These are phyloP conservation scores for Ypsolopha sequella DNA, from an alignment of 2,888 invertebrate species.

Conservation along the genomic window DNA sequence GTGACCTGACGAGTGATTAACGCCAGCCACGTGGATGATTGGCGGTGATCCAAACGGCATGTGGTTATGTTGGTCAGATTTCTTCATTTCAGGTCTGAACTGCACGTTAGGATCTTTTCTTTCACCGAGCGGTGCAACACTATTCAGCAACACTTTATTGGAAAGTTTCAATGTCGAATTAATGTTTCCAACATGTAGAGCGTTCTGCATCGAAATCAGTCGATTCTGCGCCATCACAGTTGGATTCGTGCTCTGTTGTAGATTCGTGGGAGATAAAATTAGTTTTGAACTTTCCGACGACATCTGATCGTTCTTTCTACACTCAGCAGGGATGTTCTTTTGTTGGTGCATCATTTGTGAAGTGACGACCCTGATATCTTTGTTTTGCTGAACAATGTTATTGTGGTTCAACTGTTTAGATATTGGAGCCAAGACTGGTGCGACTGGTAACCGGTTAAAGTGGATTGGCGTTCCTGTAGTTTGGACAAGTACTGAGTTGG, in stretches of 20 bases:
- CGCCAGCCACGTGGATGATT: conserved; percentile 47
- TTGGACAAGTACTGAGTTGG: conserved; percentile 58
- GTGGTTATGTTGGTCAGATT: conserved; percentile 40
- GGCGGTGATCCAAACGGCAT: conserved; percentile 34
- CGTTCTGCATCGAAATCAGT: conserved; percentile 55
- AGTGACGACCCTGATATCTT: conserved; percentile 29
- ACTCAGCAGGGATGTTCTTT: conserved; percentile 43
- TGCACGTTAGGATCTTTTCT: conserved; percentile 31
- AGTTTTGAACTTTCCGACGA: conserved; percentile 46
- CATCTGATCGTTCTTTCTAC: conserved; percentile 38
- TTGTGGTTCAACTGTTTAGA: conserved; percentile 68
- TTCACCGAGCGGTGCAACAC: conserved; percentile 35
- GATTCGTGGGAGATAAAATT: conserved; percentile 46
- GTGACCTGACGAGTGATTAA: conserved; percentile 35
- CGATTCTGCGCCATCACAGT: conserved; percentile 60
- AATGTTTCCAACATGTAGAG: conserved; percentile 41
- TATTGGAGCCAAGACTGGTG: conserved; percentile 68
- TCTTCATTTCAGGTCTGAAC: conserved; percentile 19
- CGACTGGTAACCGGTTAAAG: conserved; percentile 69
- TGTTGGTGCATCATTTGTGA: conserved; percentile 40
- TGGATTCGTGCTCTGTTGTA: conserved; percentile 44
- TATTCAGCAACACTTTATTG: conserved; percentile 50
- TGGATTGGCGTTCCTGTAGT: conserved; percentile 55
- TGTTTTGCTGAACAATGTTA: conserved; percentile 51
- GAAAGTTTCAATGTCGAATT: conserved; percentile 42